Conservation (phyloP, 1,140 invertebrate species). For the Dermatophagoides farinae region DNA sequence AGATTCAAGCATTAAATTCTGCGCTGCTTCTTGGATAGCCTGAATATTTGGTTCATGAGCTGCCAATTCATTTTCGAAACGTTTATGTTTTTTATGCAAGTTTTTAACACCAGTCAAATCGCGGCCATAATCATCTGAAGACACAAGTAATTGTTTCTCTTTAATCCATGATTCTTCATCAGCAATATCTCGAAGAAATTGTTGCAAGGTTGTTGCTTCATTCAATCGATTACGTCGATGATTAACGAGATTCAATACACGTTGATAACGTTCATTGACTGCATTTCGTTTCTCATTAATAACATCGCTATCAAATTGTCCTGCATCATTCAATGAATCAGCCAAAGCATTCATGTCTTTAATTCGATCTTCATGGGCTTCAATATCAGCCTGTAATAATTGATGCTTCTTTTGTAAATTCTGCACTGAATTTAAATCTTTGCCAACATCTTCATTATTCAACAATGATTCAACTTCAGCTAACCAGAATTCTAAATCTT, state of each 20-base stretch:
- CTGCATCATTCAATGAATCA: slow-evolving; percentile 75
- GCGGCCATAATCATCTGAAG: slow-evolving; percentile 91
- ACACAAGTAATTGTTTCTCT: slow-evolving; percentile 92
- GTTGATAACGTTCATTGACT: slow-evolving; percentile 82
- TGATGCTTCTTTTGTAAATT: slow-evolving; percentile 98
- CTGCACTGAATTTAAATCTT: slow-evolving; percentile 95
- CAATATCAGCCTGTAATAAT: slow-evolving; percentile 88
- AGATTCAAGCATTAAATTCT: slow-evolving; percentile 89
- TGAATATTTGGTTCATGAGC: slow-evolving; percentile 94
- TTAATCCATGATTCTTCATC: slow-evolving; percentile 99
- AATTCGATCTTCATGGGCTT: slow-evolving; percentile 84
- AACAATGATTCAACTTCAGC: slow-evolving; percentile 86
- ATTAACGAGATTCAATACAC: slow-evolving; percentile 75
- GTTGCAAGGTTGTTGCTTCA: slow-evolving; percentile 92
- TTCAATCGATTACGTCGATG: slow-evolving; percentile 65
- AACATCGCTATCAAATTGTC: slow-evolving; percentile 77
- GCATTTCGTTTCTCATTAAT: slow-evolving; percentile 78
- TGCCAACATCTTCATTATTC: slow-evolving; percentile 89
- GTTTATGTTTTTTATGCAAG: slow-evolving; percentile 91
- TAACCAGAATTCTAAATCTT: slow-evolving; percentile 99
- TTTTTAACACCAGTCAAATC: slow-evolving; percentile 96
- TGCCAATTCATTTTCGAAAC: slow-evolving; percentile 79
- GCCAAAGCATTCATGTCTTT: slow-evolving; percentile 85
- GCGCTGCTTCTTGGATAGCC: slow-evolving; percentile 84
- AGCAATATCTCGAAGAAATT: slow-evolving; percentile 97